Base-by-base conservation (phyloP, 2,888 invertebrate species). In the Pristionchus exspectatus region DNA sequence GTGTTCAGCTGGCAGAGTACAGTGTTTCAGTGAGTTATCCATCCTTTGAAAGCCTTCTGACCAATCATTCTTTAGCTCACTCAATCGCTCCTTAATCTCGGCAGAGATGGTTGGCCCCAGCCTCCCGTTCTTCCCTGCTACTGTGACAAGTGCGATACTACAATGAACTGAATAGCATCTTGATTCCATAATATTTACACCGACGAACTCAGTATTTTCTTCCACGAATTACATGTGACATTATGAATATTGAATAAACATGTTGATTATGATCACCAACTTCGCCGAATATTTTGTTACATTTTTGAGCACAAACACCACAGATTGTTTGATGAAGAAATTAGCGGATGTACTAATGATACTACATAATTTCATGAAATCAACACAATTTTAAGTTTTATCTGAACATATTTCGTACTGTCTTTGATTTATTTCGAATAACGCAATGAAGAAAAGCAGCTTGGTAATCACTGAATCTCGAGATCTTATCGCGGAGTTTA, bases 111-210 rank as follows among this genome's bases (percentile, higher is more conserved):
- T 24, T 72, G 72, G 72, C 72, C 72, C 3, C 30, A 33, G 54
- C 81, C 81, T 24, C 81, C 81, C 10, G 18, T 54, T 27, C 81
- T 81, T 27, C 81, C 81, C 10, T 81, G 81, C 81, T 81, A 81
- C 14, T 81, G 81, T 27, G 81, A 81, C 27, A 81, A 81, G 18
- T 81, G 81, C 27, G 27, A 16, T n/a, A 50, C 44, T 50, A 50
- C 44, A 50, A n/a, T 24, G n/a, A 54, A 81, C 81, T 50, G 27
- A 81, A 7, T 16, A 27, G 27, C 12, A 69, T 1, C 30, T 69
- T 14, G 18, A 9, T 24, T 24, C 24, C 69, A 69, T 30, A 69
- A 69, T 69, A 69, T 69, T 69, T 30, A 63, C 63, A 63, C 63
- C 24, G 7, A 30, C 69, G 69, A 30, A 30, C 66, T 66, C 66